Conservation (phyloP, 2,797 vertebrate genomes). For the Cossypha dichroa region DNA sequence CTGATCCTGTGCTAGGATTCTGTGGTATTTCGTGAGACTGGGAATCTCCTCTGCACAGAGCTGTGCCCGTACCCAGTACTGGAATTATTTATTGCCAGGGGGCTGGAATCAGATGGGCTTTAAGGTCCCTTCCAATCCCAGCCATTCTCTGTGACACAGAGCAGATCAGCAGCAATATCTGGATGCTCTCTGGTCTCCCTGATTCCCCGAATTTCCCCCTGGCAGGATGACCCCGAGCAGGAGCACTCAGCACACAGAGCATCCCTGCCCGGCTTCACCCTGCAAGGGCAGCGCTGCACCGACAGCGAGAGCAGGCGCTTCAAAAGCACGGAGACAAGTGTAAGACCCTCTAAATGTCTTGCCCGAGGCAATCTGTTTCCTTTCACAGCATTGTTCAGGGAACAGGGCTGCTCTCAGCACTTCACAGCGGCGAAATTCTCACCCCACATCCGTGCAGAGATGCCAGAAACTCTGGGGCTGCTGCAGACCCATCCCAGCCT, state of each 20-base stretch:
- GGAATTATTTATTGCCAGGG: background rate
- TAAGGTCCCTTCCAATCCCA: background rate
- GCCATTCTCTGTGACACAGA: rapidly evolving
- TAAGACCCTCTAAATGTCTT: conserved; percentile 6
- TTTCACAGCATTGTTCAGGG: background rate
- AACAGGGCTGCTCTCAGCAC: background rate
- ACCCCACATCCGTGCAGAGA: background rate
- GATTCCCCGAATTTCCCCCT: background rate
- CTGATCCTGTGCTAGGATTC: rapidly evolving
- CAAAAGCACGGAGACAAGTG: background rate
- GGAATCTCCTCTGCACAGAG: background rate
- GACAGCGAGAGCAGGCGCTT: background rate
- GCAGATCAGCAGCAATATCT: background rate
- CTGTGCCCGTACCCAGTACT: rapidly evolving
- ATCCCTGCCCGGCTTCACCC: background rate
- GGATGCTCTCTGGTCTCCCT: rapidly evolving
- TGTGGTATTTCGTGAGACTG: rapidly evolving
- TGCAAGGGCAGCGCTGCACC: background rate
- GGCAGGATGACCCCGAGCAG: background rate
- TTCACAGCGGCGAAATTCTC: background rate
- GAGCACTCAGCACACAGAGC: rapidly evolving
- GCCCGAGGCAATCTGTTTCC: conserved; percentile 26
- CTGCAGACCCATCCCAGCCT: background rate
- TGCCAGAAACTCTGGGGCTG: background rate
- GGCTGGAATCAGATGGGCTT: background rate